Base-by-base conservation (phyloP, 2,888 invertebrate species). In the Smittia aterrima region DNA sequence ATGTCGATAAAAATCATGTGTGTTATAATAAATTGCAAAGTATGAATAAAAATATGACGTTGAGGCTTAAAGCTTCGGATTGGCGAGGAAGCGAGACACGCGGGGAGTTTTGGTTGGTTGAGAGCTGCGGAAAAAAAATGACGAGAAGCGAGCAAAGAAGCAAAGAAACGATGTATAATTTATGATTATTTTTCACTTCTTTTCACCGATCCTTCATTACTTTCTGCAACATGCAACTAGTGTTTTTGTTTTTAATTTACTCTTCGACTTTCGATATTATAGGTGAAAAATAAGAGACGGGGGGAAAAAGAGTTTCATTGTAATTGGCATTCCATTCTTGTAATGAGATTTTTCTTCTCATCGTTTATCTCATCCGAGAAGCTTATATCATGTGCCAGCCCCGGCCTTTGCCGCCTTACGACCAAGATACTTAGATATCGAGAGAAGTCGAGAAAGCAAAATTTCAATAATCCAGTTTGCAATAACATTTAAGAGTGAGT, bases 141-240 rank as follows among this genome's bases (percentile, higher is more conserved):
- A 58, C 58, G 58, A 58, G 58, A 47, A 38, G 38, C 38, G 9
- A 47, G n/a, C n/a, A n/a, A 47, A 47, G 11, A 16, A 47, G 13
- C 47, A 47, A 47, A 47, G 25, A 68, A 68, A 47, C 16, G 68
- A 68, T 68, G 41, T 68, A 68, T 68, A 68, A 68, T 68, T 68
- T 68, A 68, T 68, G 68, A 68, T 68, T 68, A 68, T 68, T 68
- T 68, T 68, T 66, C 67, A 67, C 41, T 68, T 32, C 38, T 68
- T 68, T 68, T 68, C 67, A 67, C 67, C 68, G 41, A 68, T 68
- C 68, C 68, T 68, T 68, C 68, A 68, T 68, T 68, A 68, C 40
- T 66, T 38, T 16, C 4, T 68, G 68, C 47, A 68, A 68, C 68
- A 68, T 68, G 68, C 47, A 68, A 68, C 68, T 68, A 68, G 41